A percentile compares a stretch with the other conserved stretches of the same genome.
Evolutionary conservation across 2,113 vertebrate genomes (phyloP).

Genomic region (Hippoglossus stenolepis): DNA sequence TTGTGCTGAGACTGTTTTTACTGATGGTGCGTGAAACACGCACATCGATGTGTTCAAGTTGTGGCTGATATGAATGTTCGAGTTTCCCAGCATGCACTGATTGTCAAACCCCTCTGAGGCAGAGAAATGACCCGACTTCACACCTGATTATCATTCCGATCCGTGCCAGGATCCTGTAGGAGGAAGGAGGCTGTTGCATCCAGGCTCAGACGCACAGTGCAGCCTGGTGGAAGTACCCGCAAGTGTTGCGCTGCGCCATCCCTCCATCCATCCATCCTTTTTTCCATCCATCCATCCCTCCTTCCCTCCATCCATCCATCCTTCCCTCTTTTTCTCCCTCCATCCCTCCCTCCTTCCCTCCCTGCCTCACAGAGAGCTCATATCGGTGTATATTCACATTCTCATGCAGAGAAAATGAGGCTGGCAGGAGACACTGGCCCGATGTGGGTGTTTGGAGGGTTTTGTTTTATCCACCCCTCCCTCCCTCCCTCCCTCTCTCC

Average conservation of each 20-base stretch:
- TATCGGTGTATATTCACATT: conserved; percentile 21
- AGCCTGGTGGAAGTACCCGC: conserved; percentile 38
- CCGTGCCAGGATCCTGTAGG: neutral
- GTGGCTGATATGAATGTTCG: neutral
- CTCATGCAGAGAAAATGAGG: neutral
- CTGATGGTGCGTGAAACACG: no score
- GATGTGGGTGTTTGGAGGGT: conserved; percentile 64
- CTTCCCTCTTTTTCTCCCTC: neutral
- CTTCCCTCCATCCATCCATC: neutral
- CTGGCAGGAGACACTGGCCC: conserved; percentile 30
- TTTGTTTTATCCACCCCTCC: conserved; percentile 41
- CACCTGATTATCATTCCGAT: conserved; percentile 43
- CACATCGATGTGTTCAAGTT: no score
- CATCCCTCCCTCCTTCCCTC: neutral
- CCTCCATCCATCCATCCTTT: neutral
- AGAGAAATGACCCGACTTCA: neutral
- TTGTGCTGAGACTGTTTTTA: neutral
- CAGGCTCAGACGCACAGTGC: conserved; percentile 16
- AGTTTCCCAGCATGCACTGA: neutral
- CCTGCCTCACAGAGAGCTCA: neutral
- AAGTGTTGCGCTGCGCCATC: conserved; percentile 56
- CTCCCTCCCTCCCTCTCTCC: neutral
- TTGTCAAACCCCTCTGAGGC: no score
- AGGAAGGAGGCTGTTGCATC: conserved; percentile 58
- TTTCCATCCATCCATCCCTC: neutral